These are phyloP conservation scores for Drosophila phalerata DNA, from an alignment of 2,888 invertebrate species.

Conservation along the genomic window DNA sequence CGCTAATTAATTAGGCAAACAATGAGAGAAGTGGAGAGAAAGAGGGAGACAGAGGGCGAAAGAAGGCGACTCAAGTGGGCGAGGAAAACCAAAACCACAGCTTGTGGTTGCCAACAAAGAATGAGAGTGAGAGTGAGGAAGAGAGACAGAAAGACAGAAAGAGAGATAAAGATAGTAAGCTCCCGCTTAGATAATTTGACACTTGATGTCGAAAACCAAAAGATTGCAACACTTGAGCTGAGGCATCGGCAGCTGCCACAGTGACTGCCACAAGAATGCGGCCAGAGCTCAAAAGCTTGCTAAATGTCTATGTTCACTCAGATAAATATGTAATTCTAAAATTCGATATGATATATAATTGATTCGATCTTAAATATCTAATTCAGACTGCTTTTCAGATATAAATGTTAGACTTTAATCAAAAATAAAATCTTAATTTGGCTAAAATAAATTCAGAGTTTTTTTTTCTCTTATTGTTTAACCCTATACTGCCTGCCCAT, in stretches of 20 bases:
- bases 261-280: slow-evolving; percentile 47
- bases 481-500: too few species aligned
- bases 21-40: neutral
- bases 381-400: too few species aligned
- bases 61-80: slow-evolving; percentile 13
- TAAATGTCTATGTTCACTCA: too few species aligned
- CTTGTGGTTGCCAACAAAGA: slow-evolving; percentile 7
- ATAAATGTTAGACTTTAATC: too few species aligned
- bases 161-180: slow-evolving; percentile 8
- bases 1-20: slow-evolving; percentile 62
- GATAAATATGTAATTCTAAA: too few species aligned
- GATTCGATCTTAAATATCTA: too few species aligned
- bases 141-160: neutral
- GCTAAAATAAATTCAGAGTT: too few species aligned
- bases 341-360: too few species aligned
- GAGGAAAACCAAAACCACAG: slow-evolving; percentile 28
- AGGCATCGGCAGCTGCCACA: slow-evolving; percentile 18
- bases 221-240: slow-evolving; percentile 56
- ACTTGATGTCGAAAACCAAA: slow-evolving; percentile 52
- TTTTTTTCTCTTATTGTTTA: too few species aligned
- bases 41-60: too few species aligned
- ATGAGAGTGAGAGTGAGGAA: slow-evolving; percentile 4
- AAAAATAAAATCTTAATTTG: too few species aligned
- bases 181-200: slow-evolving; percentile 51
- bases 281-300: too few species aligned